Evolutionary conservation across 2,888 invertebrate genomes (phyloP).

Genomic region (Arenicola marina): DNA sequence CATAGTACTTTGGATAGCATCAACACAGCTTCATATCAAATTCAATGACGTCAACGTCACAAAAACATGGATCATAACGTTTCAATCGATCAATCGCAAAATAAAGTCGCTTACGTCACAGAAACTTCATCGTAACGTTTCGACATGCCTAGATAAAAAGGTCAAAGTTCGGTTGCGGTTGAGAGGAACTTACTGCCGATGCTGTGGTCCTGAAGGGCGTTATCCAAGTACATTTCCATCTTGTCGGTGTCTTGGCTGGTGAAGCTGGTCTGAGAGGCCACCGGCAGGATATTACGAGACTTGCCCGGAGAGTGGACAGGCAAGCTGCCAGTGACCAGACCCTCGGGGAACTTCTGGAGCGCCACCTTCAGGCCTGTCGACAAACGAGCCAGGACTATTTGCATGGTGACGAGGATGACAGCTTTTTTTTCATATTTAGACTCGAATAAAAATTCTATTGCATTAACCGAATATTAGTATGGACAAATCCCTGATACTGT

Average conservation of each 20-base stretch:
- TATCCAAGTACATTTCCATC: constrained; percentile 46
- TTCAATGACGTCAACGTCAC: no score
- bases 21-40: no score
- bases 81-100: no score
- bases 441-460: neutral
- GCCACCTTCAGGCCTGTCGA: constrained; percentile 56
- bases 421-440: neutral
- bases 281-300: constrained; percentile 4
- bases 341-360: constrained; percentile 53
- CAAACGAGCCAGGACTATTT: neutral
- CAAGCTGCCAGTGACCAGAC: constrained; percentile 54
- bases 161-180: no score
- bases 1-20: no score
- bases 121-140: no score
- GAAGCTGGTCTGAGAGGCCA: constrained; percentile 36
- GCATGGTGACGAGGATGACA: neutral
- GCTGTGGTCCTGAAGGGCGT: constrained; percentile 47
- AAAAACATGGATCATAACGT: no score
- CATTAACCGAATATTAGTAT: neutral
- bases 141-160: no score
- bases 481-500: no score
- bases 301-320: constrained; percentile 31
- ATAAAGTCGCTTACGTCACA: no score
- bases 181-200: constrained; percentile 53
- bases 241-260: constrained; percentile 43